These are phyloP conservation scores for Hipparchia semele DNA, from an alignment of 2,888 invertebrate species.

Conservation along the genomic window DNA sequence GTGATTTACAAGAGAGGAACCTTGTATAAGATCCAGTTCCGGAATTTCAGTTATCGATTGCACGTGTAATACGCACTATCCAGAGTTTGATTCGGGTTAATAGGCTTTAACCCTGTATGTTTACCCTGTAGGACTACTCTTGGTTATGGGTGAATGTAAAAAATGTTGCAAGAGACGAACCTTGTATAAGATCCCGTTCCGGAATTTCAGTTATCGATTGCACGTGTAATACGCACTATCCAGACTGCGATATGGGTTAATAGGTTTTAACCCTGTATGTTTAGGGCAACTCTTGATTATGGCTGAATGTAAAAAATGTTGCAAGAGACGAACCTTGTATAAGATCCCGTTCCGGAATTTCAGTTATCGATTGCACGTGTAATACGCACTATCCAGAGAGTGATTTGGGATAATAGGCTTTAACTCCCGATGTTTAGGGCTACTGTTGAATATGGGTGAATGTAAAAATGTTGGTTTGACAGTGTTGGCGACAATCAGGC, in stretches of 20 bases:
- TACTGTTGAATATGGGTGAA: conserved; percentile 35
- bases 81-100: neutral
- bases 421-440: neutral
- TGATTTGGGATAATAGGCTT: neutral
- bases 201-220: neutral
- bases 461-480: conserved; percentile 57
- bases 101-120: neutral
- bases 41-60: neutral
- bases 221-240: neutral
- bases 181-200: neutral
- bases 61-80: neutral
- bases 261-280: neutral
- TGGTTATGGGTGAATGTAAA: conserved; percentile 47
- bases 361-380: neutral
- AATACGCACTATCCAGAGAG: neutral
- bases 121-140: neutral
- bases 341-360: neutral
- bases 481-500: conserved; percentile 78
- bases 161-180: conserved; percentile 35
- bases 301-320: conserved; percentile 50
- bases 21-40: neutral
- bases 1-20: too few species aligned
- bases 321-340: too few species aligned
- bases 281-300: conserved; percentile 12
- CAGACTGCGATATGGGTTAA: neutral